Conservation (phyloP, 2,113 vertebrate genomes). For the Neolamprologus modestus region DNA sequence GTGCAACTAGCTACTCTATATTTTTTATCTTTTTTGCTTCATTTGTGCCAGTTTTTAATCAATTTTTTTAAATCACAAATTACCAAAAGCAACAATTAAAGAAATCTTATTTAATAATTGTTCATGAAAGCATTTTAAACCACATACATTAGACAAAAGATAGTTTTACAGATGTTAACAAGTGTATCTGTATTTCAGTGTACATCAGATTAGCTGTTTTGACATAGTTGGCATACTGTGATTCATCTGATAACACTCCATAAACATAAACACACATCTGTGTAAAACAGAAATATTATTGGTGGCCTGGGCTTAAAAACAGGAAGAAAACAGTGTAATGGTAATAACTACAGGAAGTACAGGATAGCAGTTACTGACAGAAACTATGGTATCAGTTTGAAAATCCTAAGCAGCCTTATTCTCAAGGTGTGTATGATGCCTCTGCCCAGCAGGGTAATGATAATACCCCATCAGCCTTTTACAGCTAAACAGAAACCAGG, state of each 20-base stretch:
- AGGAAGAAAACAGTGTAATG: not conserved
- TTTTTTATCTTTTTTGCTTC: not conserved
- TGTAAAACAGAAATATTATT: not conserved
- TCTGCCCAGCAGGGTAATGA: not conserved
- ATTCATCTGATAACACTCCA: not conserved
- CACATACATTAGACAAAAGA: not conserved
- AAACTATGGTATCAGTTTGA: not conserved
- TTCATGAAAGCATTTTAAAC: not conserved
- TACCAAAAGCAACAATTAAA: not conserved
- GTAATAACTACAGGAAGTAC: not conserved
- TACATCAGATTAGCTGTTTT: not conserved
- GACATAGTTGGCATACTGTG: not conserved
- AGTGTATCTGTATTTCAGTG: not conserved
- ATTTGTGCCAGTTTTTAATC: not conserved
- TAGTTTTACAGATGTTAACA: not conserved
- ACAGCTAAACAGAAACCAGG: not conserved
- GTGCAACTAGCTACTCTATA: not conserved
- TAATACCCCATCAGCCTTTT: not conserved
- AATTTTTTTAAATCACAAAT: not conserved
- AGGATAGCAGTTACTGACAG: not conserved
- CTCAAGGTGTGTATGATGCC: not conserved
- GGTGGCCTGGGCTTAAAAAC: not conserved
- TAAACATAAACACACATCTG: not conserved
- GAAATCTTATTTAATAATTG: not conserved
- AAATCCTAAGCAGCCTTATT: not conserved